Percentiles rank a stretch among this genome's conserved stretches.
Evolutionary conservation across 1,140 invertebrate species (phyloP).

Genomic region (Chrysomallon squamiferum): DNA sequence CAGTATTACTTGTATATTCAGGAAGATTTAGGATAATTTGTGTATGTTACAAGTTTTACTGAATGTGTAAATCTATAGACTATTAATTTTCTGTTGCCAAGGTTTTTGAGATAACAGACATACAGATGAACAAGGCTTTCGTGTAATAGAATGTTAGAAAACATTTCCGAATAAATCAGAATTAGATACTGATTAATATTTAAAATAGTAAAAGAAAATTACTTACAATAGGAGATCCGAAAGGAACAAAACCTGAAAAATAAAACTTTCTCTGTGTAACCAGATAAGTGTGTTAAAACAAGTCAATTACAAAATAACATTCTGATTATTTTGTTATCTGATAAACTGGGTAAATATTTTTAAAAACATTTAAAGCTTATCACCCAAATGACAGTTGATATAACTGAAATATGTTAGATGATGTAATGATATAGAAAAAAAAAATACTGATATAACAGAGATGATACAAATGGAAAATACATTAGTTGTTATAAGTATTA

Average conservation of each 20-base stretch:
- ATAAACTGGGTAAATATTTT: background rate
- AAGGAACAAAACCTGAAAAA: constrained; percentile 65
- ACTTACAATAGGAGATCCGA: constrained; percentile 66
- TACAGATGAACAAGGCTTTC: too few relatives aligned
- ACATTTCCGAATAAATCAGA: too few relatives aligned
- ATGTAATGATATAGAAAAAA: background rate
- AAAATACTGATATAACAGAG: background rate
- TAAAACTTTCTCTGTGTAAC: constrained; percentile 9
- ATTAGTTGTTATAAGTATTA: too few relatives aligned
- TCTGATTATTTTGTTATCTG: background rate
- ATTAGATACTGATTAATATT: too few relatives aligned
- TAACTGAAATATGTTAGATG: background rate
- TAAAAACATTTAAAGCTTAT: background rate
- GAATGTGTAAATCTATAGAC: too few relatives aligned
- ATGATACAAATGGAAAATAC: constrained; percentile 64
- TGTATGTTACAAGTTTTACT: too few relatives aligned
- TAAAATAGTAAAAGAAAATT: too few relatives aligned
- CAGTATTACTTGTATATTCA: too few relatives aligned
- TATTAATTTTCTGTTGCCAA: too few relatives aligned
- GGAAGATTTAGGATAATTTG: too few relatives aligned
- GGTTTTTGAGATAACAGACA: too few relatives aligned
- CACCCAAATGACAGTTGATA: background rate
- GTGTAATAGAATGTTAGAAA: too few relatives aligned
- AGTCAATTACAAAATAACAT: background rate
- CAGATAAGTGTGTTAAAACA: background rate